A percentile compares a stretch with the other conserved stretches of the same genome.
Conservation (phyloP, 2,113 vertebrate species). For the Pogona vitticeps region DNA sequence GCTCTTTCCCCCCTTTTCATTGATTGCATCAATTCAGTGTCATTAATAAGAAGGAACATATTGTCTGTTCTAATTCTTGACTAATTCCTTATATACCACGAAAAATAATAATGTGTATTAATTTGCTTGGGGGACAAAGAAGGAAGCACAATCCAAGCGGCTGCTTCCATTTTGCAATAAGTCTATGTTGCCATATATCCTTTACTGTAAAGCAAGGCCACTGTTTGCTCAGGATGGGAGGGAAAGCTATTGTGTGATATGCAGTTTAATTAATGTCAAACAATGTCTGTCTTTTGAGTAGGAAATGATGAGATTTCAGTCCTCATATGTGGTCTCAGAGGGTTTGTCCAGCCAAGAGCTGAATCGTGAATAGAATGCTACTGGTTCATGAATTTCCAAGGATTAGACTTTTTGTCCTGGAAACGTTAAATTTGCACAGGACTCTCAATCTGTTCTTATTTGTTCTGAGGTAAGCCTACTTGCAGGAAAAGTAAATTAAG, state of each 20-base stretch:
- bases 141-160: constrained; percentile 1
- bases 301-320: neutral
- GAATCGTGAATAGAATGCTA: constrained; percentile 39
- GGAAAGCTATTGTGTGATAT: constrained; percentile 12
- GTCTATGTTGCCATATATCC: constrained; percentile 4
- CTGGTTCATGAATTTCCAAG: constrained; percentile 33
- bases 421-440: constrained; percentile 47
- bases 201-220: neutral
- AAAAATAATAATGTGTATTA: constrained; percentile 53
- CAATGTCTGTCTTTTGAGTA: constrained; percentile 29
- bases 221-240: neutral
- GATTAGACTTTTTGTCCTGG: constrained; percentile 26
- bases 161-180: neutral
- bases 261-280: constrained; percentile 39
- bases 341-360: constrained; percentile 42
- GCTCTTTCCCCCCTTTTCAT: constrained; percentile 11
- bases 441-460: constrained; percentile 32
- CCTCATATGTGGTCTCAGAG: constrained; percentile 6
- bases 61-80: constrained; percentile 52
- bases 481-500: constrained; percentile 33
- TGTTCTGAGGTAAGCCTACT: constrained; percentile 34
- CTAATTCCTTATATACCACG: constrained; percentile 41
- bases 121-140: constrained; percentile 57
- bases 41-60: constrained; percentile 58
- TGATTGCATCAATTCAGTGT: constrained; percentile 39